Conservation (phyloP, 2,113 vertebrate genomes). For the Psettodes erumei region DNA sequence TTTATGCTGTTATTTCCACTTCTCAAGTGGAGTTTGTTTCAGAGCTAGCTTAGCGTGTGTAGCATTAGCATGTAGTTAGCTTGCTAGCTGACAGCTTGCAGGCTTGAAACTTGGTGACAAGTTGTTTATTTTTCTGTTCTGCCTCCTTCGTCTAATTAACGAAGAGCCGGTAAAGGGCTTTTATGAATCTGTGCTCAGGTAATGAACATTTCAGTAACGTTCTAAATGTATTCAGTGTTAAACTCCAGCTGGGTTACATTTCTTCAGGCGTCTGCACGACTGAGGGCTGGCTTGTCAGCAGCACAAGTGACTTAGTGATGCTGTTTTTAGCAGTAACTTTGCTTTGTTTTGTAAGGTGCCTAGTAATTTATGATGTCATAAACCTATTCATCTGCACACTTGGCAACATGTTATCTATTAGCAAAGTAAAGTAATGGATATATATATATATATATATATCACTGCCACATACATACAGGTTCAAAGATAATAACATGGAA, state of each 20-base stretch:
- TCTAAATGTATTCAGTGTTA: neutral
- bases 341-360: neutral
- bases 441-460: too few relatives aligned
- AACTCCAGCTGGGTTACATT: neutral
- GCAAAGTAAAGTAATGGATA: neutral
- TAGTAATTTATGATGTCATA: neutral
- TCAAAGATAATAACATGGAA: neutral
- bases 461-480: neutral
- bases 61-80: conserved; percentile 72
- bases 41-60: conserved; percentile 67
- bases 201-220: neutral
- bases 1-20: conserved; percentile 65
- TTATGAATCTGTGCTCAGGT: neutral
- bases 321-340: neutral
- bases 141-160: too few relatives aligned
- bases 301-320: conserved; percentile 33
- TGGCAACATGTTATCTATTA: neutral
- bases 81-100: conserved; percentile 62
- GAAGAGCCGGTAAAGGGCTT: neutral
- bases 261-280: conserved; percentile 10
- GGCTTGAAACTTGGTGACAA: conserved; percentile 66
- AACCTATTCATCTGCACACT: neutral
- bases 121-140: conserved; percentile 42
- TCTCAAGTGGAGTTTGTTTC: conserved; percentile 59
- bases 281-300: conserved; percentile 18